Evolutionary conservation across 2,113 vertebrate species (phyloP), one percentile per base, ranked within the genome.

Genomic region (Poeciliopsis prolifica): DNA sequence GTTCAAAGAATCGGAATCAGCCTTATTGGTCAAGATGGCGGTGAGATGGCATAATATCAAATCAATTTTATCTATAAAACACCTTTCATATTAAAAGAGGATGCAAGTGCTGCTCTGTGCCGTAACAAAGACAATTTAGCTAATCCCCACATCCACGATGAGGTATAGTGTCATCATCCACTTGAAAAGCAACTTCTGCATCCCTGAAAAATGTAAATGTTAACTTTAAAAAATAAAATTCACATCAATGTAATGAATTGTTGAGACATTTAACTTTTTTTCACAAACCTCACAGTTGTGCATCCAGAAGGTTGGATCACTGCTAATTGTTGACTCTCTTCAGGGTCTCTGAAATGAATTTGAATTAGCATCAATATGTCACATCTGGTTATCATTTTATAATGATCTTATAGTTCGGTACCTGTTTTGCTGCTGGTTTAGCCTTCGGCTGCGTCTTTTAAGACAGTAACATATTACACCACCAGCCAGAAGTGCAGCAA

Each of bases 261-360:
- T 9, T 26, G 0, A 33, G 37, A 30, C 33, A 22, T 51, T 44
- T 67, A 29, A n/a, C 29, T 61, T 35, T 72, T 29, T 35, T 61
- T 29, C 69, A 76, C 78, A 63, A 54, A 84, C 78, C 66, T 65
- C 8, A 35, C 73, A 26, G 9, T 68, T 29, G 19, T 15, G 19
- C 13, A 14, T 58, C 13, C 19, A 33, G 13, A 11, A 7, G 15
- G 51, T 11, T 63, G 5, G 3, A 22, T 15, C 6, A 11, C 8
- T 33, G 1, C 0, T 12, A 66, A 61, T 9, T 1, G 24, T 30
- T 1, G 3, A 58, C 0, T 10, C 3, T 4, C 63, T 61, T 0
- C 24, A 69, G 29, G 2, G 3, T 37, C 42, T 0, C 33, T 70
- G 33, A 75, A 72, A 73, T 19, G 28, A 60, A 62, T 31, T 28